Percentiles rank a stretch among this genome's conserved stretches.
These are phyloP conservation scores for Lepus oiostolus DNA, from an alignment of 2,797 vertebrate genomes.

Conservation along the genomic window DNA sequence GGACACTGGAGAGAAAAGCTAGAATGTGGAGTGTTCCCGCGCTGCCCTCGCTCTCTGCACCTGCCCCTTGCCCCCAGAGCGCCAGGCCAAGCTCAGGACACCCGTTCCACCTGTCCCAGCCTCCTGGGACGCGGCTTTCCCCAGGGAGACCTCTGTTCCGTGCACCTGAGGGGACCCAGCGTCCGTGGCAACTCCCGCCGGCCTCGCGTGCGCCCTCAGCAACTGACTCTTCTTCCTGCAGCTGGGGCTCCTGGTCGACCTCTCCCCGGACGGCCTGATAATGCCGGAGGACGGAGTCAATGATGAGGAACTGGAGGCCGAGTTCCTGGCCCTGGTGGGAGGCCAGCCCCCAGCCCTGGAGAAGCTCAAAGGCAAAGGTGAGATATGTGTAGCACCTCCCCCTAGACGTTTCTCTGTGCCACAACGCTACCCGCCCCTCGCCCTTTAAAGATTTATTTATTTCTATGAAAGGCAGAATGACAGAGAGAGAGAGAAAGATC, in stretches of 20 bases:
- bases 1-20: background rate
- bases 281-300: slow-evolving; percentile 88
- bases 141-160: background rate
- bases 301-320: slow-evolving; percentile 92
- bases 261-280: slow-evolving; percentile 90
- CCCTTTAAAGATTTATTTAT: too few relatives aligned
- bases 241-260: slow-evolving; percentile 94
- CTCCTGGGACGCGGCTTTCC: slow-evolving; percentile 9
- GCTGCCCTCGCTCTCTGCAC: too few relatives aligned
- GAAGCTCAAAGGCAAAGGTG: slow-evolving; percentile 90
- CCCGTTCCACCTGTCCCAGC: background rate
- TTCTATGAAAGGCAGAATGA: too few relatives aligned
- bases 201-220: background rate
- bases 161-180: background rate
- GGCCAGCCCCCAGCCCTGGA: slow-evolving; percentile 87
- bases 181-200: background rate
- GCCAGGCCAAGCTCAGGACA: background rate
- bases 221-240: slow-evolving; percentile 74
- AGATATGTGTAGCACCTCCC: slow-evolving; percentile 3
- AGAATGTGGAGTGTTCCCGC: background rate
- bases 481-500: too few relatives aligned
- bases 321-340: slow-evolving; percentile 93
- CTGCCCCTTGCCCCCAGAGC: slow-evolving; percentile 53
- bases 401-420: too few relatives aligned
- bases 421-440: too few relatives aligned